Percentiles rank a stretch among this genome's conserved stretches.
Evolutionary conservation across 2,113 vertebrate genomes (phyloP).

Genomic region (Pachycephala philippinensis): DNA sequence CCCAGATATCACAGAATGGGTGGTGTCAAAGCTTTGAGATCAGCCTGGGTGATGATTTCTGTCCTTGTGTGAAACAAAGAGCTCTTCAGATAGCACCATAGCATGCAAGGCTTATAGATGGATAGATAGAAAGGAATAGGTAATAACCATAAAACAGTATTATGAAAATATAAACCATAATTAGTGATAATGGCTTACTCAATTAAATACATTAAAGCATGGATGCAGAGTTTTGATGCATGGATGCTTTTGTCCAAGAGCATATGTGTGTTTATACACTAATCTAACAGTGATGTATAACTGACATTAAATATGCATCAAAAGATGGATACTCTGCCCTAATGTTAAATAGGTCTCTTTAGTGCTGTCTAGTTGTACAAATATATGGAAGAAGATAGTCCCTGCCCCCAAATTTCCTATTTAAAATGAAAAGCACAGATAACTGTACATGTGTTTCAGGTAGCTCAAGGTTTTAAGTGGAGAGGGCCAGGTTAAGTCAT

Average conservation of each 20-base stretch:
- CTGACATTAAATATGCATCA: slow-evolving; percentile 24
- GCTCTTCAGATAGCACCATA: not conserved
- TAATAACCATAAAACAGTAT: slow-evolving; percentile 58
- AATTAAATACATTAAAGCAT: slow-evolving; percentile 48
- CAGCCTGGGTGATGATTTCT: not conserved
- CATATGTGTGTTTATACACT: slow-evolving; percentile 43
- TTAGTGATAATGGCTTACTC: slow-evolving; percentile 48
- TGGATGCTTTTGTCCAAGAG: slow-evolving; percentile 45
- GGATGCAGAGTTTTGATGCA: slow-evolving; percentile 43
- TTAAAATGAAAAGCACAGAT: not conserved
- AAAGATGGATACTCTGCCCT: slow-evolving; percentile 10
- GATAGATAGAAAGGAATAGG: slow-evolving; percentile 31
- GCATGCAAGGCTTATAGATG: not conserved
- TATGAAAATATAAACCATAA: slow-evolving; percentile 58
- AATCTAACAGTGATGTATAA: slow-evolving; percentile 24
- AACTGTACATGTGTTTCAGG: not conserved
- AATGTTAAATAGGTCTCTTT: not conserved
- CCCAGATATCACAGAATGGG: not conserved
- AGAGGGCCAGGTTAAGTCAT: not conserved
- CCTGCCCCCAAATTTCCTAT: not conserved
- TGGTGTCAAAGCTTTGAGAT: not conserved
- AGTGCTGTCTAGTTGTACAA: not conserved
- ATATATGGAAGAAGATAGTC: not conserved
- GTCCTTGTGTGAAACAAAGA: not conserved
- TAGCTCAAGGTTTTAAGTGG: not conserved